phyloP scores from a whole-genome alignment of 2,888 invertebrate genomes.

The Notodonta ziczac region DNA sequence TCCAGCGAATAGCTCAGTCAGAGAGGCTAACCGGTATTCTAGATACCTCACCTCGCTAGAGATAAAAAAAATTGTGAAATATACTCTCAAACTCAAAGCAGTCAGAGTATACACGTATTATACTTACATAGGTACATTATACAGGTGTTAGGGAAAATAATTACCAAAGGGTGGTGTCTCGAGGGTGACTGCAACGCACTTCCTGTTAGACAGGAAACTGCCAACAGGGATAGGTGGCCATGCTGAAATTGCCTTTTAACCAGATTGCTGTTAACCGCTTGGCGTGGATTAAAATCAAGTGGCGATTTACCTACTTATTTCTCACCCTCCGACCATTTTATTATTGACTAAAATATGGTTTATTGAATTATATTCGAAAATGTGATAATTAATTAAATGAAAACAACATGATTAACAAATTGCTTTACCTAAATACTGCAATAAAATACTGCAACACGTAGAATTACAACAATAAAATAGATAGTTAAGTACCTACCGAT shows the following conservation, averaged over 20 bases:
- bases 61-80: no score
- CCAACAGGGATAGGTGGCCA: constrained; percentile 42
- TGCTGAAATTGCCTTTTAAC: constrained; percentile 54
- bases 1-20: no score
- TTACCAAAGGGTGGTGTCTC: constrained; percentile 46
- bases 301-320: constrained; percentile 31
- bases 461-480: no score
- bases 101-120: constrained; percentile 24
- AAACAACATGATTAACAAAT: no score
- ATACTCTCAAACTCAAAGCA: background rate
- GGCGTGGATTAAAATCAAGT: constrained; percentile 45
- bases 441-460: no score
- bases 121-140: background rate
- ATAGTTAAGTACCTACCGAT: no score
- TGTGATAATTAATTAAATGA: no score
- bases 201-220: constrained; percentile 42
- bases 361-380: no score
- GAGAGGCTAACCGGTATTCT: no score
- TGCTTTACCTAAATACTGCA: no score
- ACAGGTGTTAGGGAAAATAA: constrained; percentile 43
- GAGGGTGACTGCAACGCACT: constrained; percentile 39
- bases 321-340: constrained; percentile 3
- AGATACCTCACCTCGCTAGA: no score
- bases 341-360: background rate
- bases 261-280: constrained; percentile 46